Evolutionary conservation across 2,113 vertebrate species (phyloP), one percentile per base, ranked within the genome.

Genomic region (Rostratula benghalensis): DNA sequence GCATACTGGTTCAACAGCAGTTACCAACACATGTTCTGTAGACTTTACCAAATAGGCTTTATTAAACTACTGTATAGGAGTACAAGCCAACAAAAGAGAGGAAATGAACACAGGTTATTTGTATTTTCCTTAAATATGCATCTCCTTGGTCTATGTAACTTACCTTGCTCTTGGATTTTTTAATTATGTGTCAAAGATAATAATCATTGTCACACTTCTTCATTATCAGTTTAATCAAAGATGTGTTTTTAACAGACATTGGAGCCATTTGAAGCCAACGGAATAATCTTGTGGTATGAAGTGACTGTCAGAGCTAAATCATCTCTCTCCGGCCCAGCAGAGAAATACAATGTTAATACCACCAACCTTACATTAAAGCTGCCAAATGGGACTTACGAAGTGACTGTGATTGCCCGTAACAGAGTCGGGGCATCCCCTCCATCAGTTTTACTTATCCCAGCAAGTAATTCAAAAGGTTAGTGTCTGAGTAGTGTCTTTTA

Each of bases 211-310:
- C 30, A 15, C 2, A 0, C 31, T 68, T 57, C 3, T 92, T 85
- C 54, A 17, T 2, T 54, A 45, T 77, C 25, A 12, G 6, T 60
- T 60, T 90, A 57, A 39, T 37, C 41, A 65, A 78, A 77, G 56
- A 50, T 25, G 27, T 57, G 31, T 94, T 96, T 97, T 54, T 96
- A 87, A 60, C 80, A 98, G 98, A 87, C 97, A 14, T 70, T 98
- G 90, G 92, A 97, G 63, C 97, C 90, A n/a, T 95, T 75, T 94
- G 97, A 98, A 95, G 97, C 98, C 59, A 98, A 98, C 82, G 99
- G 99, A 79, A 97, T 85, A 94, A 99, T 99, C 67, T 65, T 91
- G 71, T 69, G 73, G 5, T 99, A 98, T 93, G 90, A 98, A 88
- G 70, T 99, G 28, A 96, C 82, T 56, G 37, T 98, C 27, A 97